Conservation (phyloP, 2,888 invertebrate species). For the Latrodectus elegans region DNA sequence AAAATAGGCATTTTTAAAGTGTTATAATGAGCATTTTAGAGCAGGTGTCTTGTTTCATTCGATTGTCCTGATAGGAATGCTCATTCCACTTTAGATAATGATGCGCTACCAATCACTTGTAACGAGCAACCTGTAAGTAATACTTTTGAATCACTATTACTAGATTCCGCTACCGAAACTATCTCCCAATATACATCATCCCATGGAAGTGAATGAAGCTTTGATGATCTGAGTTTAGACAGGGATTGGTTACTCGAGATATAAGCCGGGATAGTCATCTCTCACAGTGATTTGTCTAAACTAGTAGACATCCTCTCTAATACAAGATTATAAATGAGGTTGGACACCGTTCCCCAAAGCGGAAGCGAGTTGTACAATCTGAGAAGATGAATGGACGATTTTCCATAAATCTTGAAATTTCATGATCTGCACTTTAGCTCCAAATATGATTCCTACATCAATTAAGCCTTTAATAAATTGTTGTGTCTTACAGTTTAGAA, state of each 20-base stretch:
- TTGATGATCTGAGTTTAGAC: neutral
- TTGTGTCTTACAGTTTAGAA: neutral
- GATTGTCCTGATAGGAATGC: no score
- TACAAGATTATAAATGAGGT: neutral
- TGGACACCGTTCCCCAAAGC: neutral
- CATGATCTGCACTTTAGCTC: neutral
- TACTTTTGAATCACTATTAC: no score
- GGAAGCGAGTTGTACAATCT: neutral
- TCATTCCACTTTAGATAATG: no score
- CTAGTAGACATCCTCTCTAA: constrained; percentile 1
- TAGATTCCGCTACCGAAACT: neutral
- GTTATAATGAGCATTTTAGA: no score
- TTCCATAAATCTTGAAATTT: constrained; percentile 1
- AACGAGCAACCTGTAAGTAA: no score
- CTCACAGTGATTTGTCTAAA: neutral
- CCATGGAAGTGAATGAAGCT: neutral
- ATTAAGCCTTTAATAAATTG: neutral
- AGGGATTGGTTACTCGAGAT: neutral
- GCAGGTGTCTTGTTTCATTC: no score
- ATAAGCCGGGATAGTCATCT: neutral
- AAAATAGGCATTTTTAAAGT: no score
- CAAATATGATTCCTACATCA: neutral
- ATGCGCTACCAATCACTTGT: no score
- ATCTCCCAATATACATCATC: neutral
- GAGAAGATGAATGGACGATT: neutral